Evolutionary conservation across 2,113 vertebrate genomes (phyloP).

Genomic region (Oplegnathus fasciatus): DNA sequence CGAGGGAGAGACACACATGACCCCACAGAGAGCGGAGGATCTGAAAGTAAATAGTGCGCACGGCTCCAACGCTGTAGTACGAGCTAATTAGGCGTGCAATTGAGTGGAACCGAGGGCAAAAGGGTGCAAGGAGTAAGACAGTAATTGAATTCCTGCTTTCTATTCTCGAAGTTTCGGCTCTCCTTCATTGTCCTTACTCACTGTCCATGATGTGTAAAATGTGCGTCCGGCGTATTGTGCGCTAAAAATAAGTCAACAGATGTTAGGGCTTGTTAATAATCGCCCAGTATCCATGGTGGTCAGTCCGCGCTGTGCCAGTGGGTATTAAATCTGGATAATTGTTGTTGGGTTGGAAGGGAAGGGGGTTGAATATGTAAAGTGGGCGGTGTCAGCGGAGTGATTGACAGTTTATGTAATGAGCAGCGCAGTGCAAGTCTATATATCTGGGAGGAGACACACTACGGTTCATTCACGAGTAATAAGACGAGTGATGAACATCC

Average conservation of each 20-base stretch:
- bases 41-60: constrained; percentile 41
- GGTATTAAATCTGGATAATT: constrained; percentile 89
- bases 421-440: constrained; percentile 91
- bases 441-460: constrained; percentile 75
- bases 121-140: constrained; percentile 28
- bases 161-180: constrained; percentile 32
- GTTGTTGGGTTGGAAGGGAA: constrained; percentile 79
- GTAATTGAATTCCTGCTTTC: constrained; percentile 67
- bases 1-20: constrained; percentile 40
- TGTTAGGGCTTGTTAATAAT: constrained; percentile 84
- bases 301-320: constrained; percentile 72
- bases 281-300: constrained; percentile 81
- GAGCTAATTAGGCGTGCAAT: constrained; percentile 76
- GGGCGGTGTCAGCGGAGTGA: constrained; percentile 88
- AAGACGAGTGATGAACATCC: constrained; percentile 73
- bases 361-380: constrained; percentile 86
- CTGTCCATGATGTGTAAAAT: constrained; percentile 23
- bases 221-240: constrained; percentile 53
- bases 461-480: constrained; percentile 84
- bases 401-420: constrained; percentile 93
- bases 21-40: constrained; percentile 28
- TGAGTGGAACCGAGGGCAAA: constrained; percentile 71
- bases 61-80: constrained; percentile 26
- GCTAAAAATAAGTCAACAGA: constrained; percentile 88
- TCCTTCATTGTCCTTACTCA: constrained; percentile 43